phyloP scores from a whole-genome alignment of 1,140 invertebrate genomes.

The Rhagoletis pomonella region DNA sequence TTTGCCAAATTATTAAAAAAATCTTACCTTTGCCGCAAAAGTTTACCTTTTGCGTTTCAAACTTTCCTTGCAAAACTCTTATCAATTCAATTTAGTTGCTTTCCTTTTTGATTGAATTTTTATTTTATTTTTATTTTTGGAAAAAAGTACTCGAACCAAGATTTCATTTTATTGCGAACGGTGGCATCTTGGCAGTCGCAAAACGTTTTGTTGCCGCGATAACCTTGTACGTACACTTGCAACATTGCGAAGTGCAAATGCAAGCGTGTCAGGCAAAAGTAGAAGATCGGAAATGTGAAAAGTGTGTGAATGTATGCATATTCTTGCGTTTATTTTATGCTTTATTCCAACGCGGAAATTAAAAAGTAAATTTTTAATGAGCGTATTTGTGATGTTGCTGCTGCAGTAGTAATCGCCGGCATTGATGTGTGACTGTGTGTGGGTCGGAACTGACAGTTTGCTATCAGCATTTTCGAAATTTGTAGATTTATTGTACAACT shows the following conservation, averaged over 20 bases:
- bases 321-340: not conserved
- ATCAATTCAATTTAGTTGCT: not conserved
- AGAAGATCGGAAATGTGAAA: not conserved
- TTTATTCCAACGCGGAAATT: not conserved
- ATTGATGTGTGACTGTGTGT: constrained; percentile 6
- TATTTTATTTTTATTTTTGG: not conserved
- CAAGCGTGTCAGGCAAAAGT: not conserved
- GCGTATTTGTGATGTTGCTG: not conserved
- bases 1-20: constrained; percentile 2
- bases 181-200: constrained; percentile 32
- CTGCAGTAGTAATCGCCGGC: not conserved
- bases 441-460: constrained; percentile 16
- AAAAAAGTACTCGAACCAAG: not conserved
- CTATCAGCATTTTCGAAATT: not conserved
- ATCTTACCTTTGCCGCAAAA: not conserved
- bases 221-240: not conserved
- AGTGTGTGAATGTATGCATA: not conserved
- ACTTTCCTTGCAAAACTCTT: not conserved
- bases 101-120: constrained; percentile 18
- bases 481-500: not conserved
- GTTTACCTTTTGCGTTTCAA: not conserved
- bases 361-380: constrained; percentile 46
- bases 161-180: not conserved
- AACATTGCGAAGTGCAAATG: not conserved
- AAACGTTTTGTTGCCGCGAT: constrained; percentile 51